Conservation (phyloP, 2,797 vertebrate species). For the Prunella strophiata region DNA sequence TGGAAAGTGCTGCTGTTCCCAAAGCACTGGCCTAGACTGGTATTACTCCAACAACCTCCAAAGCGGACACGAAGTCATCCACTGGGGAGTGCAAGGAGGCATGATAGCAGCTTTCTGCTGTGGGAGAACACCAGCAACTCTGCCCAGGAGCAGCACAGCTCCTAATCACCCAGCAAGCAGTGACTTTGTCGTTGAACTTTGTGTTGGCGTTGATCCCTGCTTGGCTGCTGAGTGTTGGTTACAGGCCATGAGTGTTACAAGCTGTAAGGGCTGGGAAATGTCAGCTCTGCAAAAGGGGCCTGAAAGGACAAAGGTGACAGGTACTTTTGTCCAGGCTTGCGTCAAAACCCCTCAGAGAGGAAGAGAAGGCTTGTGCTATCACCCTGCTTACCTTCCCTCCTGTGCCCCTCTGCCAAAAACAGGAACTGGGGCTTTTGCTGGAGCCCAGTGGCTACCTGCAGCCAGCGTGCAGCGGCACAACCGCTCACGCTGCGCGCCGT, state of each 20-base stretch:
- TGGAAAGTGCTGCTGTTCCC: not conserved
- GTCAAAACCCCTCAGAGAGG: not conserved
- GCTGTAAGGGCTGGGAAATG: not conserved
- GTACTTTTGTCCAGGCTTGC: not conserved
- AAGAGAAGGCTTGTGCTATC: not conserved
- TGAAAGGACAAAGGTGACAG: not conserved
- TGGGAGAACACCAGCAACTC: not conserved
- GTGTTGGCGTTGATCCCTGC: not conserved
- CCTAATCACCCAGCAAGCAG: not conserved
- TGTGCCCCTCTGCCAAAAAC: not conserved
- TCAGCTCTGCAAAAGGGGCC: not conserved
- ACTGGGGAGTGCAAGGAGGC: not conserved
- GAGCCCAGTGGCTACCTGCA: not conserved
- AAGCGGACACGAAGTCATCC: not conserved
- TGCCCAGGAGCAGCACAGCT: not conserved
- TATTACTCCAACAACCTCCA: not conserved
- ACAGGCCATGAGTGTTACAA: not conserved
- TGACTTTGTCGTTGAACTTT: not conserved
- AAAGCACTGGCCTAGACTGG: not conserved
- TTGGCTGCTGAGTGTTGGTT: slow-evolving; percentile 29
- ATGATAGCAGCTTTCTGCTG: accelerated
- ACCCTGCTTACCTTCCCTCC: not conserved
- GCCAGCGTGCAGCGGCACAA: not conserved
- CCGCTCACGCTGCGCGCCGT: accelerated
- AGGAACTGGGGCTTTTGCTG: not conserved